Base-by-base conservation (phyloP, 2,113 vertebrate genomes). In the Suricata suricatta region DNA sequence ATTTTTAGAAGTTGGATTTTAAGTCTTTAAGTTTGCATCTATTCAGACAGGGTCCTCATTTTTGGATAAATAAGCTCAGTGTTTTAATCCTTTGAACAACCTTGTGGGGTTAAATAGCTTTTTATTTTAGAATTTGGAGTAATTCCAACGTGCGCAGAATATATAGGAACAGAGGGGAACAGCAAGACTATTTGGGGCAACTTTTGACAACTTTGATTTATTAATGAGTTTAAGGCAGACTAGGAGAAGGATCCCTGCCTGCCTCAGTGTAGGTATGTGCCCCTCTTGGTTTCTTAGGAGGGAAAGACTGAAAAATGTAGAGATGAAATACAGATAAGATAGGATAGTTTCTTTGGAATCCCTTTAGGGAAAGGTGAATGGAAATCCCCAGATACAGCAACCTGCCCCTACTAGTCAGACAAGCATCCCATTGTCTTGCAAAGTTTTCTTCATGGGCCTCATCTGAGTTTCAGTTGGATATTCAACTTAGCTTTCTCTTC, bases 1-100 rank as follows among this genome's bases (percentile, higher is more conserved):
- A 89, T 52, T 66, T 89, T 90, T 72, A 83, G 35, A 44, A 76
- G 79, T 93, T 84, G 16, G 14, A 85, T 35, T 69, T 95, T 92
- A 93, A 91, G 64, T 82, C 85, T 76, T 84, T 77, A 93, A 72
- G 31, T 90, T 87, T 95, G 10, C 9, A 77, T 95, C 35, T 63
- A 1, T 94, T 91, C 52, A 47, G 87, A 74, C 50, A 19, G 41
- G 7, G 38, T 50, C 74, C 52, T 60, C 41, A 25, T 87, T 44
- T 88, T 90, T 97, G 84, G 57, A 52, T 76, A 85, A 76, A 68
- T 8, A 66, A 77, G 13, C 44, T 86, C 76, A 64, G 2, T 82
- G 41, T 72, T 90, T 93, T 85, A 85, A 77, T 90, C 64, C 47
- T 82, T 1, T 41, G 10, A 68, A 63, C 17, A 79, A 5, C 52